Evolutionary conservation across 2,888 invertebrate species (phyloP), one percentile per base, ranked within the genome.

Genomic region (Loripinus fragilis): DNA sequence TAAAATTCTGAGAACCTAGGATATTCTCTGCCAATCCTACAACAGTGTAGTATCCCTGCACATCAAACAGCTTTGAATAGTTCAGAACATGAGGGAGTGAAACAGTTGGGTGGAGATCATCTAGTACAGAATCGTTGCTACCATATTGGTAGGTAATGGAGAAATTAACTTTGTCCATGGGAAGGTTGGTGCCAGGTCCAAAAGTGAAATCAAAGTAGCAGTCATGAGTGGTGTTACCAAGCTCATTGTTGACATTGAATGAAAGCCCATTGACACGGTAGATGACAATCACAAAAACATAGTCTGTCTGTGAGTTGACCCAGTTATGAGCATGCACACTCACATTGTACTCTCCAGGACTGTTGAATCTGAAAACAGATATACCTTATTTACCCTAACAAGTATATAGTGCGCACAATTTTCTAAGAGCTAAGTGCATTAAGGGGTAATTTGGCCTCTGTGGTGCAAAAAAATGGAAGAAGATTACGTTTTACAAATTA

Each of bases 31-130:
- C 38, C 33, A 5, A 42, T 25, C 52, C 76, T n/a, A 42, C 41
- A 8, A 83, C 78, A 5, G 45, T n/a, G 52, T 79, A 81, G 2
- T 64, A 20, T 0, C 83, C 83, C 60, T 83, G 80, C 30, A 74
- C 72, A 48, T 76, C 66, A 55, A 76, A 81, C 7, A 76, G 25
- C 30, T 78, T 72, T 12, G 23, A n/a, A 17, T 48, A 50, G 23
- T 28, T 69, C 15, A 48, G n/a, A n/a, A 42, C 42, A 35, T 30
- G 23, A 20, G 69, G 69, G 17, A 48, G 45, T 2, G 42, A 20
- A 10, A 23, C 42, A 10, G 25, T 25, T 3, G 42, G 41, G 12
- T 28, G 8, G 1, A 67, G 17, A 25, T 20, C 28, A 25, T 67
- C 12, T 15, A 33, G 66, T 30, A 33, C 60, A 7, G 71, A 52